Conservation (phyloP, 2,113 vertebrate genomes). For the Syrrhaptes paradoxus region DNA sequence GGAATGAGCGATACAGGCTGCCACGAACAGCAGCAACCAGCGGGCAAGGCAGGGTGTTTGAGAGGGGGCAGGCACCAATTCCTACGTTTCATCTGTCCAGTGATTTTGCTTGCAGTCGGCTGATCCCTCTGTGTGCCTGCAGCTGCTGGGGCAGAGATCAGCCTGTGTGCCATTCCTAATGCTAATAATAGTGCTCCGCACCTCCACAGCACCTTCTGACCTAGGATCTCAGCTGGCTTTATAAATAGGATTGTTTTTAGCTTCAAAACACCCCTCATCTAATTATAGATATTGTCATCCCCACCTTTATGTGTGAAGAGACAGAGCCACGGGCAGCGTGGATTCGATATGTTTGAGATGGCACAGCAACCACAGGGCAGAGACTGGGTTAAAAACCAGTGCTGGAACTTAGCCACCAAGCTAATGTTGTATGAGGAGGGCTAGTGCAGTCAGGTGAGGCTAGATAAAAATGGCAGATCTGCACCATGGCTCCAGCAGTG, state of each 20-base stretch:
- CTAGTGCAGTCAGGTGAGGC: fast-evolving
- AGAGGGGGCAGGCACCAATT: not conserved
- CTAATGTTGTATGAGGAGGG: not conserved
- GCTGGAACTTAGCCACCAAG: not conserved
- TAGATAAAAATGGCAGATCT: not conserved
- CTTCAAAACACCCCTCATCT: not conserved
- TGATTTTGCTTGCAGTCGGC: fast-evolving
- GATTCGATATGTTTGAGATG: not conserved
- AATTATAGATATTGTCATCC: not conserved
- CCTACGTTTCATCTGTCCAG: fast-evolving
- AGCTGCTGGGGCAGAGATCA: not conserved
- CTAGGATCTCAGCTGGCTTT: not conserved
- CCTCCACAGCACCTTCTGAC: not conserved
- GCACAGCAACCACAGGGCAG: fast-evolving
- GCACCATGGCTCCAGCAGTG: fast-evolving
- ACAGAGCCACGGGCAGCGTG: fast-evolving
- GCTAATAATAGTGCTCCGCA: not conserved
- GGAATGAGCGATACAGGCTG: fast-evolving
- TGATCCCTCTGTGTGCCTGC: not conserved
- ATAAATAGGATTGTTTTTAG: not conserved
- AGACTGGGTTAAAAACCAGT: not conserved
- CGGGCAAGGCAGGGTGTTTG: not conserved
- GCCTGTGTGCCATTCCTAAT: not conserved
- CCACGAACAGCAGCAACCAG: fast-evolving
- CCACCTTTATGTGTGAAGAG: not conserved